Conservation (phyloP, 2,113 vertebrate genomes). For the Xiphophorus maculatus region DNA sequence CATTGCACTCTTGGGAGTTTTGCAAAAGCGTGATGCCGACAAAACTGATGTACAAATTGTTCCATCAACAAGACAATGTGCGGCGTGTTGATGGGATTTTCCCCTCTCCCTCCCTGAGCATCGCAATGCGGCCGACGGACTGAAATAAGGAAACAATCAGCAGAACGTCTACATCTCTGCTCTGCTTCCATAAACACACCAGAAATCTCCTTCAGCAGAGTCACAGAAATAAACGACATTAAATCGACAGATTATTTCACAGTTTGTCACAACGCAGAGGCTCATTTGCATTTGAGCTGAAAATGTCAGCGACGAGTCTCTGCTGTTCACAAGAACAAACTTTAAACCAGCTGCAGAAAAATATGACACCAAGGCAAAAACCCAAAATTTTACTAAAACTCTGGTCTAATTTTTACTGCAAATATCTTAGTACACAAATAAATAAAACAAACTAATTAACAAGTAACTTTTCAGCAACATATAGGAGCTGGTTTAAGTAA, state of each 20-base stretch:
- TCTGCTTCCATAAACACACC: conserved; percentile 2
- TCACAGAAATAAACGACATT: neutral
- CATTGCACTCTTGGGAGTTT: conserved; percentile 45
- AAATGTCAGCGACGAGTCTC: neutral
- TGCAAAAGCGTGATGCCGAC: conserved; percentile 23
- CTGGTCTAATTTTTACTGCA: no score
- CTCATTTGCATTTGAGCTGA: neutral
- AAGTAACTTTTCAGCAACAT: no score
- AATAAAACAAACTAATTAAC: no score
- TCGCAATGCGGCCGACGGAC: conserved; percentile 18
- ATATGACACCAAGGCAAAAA: neutral
- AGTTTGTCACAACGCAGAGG: neutral
- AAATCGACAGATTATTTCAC: conserved; percentile 5
- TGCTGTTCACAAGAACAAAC: neutral
- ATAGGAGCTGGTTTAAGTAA: no score
- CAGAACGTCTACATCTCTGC: conserved; percentile 15
- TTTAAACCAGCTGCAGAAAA: neutral
- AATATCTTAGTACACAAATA: no score
- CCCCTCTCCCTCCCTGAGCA: conserved; percentile 2
- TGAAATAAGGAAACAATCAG: conserved; percentile 19
- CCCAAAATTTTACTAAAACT: no score
- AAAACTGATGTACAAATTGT: conserved; percentile 55
- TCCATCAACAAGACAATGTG: conserved; percentile 51
- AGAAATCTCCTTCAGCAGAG: neutral
- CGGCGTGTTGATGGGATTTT: conserved; percentile 39